These are phyloP conservation scores for Cassiopea andromeda DNA, from an alignment of 30 jellyfish, hydroid and myxozoan species.

Conservation along the genomic window DNA sequence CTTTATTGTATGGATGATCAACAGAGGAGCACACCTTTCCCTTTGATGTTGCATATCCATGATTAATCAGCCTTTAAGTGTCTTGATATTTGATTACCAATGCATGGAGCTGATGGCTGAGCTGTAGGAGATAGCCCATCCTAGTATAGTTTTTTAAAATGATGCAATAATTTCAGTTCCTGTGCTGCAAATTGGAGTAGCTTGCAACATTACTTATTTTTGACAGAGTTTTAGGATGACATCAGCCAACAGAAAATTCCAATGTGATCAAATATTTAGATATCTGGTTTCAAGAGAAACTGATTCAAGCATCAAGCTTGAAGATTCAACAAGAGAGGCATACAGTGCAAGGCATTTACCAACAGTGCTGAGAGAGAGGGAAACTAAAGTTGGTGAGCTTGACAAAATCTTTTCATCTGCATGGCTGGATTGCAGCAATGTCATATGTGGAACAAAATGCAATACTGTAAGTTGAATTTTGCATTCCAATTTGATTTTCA, in stretches of 20 bases:
- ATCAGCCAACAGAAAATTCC: slow-evolving; percentile 14
- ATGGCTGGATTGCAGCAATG: slow-evolving; percentile 91
- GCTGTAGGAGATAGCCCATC: too few species aligned
- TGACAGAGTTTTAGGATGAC: slow-evolving; percentile 1
- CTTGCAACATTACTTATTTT: not conserved
- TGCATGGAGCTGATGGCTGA: too few species aligned
- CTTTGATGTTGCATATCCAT: too few species aligned
- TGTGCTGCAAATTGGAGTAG: not conserved
- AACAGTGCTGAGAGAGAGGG: slow-evolving; percentile 68
- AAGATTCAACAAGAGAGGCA: slow-evolving; percentile 51
- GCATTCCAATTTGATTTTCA: not conserved
- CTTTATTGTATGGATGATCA: too few species aligned
- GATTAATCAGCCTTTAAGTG: too few species aligned
- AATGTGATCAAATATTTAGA: slow-evolving; percentile 45
- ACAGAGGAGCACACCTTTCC: too few species aligned
- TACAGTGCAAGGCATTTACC: slow-evolving; percentile 85
- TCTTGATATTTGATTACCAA: too few species aligned
- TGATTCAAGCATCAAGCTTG: slow-evolving; percentile 29
- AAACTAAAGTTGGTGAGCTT: slow-evolving; percentile 79
- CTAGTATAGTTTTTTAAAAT: not conserved
- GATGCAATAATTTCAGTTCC: not conserved
- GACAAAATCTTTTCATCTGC: slow-evolving; percentile 94
- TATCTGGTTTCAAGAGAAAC: slow-evolving; percentile 70
- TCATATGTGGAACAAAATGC: slow-evolving; percentile 96
- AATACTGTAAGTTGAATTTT: slow-evolving; percentile 71